A percentile compares a stretch with the other conserved stretches of the same genome.
Conservation (phyloP, 2,797 vertebrate genomes). For the Urocyon cinereoargenteus region DNA sequence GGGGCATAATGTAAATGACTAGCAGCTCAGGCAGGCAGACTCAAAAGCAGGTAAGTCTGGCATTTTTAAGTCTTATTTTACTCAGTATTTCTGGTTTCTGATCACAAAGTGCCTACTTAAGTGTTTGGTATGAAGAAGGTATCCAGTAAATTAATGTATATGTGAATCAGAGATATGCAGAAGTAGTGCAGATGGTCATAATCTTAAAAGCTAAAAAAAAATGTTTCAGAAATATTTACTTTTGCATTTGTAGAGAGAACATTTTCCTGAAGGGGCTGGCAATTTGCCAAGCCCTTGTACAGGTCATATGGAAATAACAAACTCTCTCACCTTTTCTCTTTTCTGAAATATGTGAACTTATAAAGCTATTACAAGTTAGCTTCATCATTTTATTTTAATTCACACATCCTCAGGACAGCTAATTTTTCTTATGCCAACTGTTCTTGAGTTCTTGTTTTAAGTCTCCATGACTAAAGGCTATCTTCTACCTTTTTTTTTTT, state of each 20-base stretch:
- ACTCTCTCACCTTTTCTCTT: background rate
- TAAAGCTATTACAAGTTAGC: background rate
- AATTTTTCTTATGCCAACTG: background rate
- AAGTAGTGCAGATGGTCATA: background rate
- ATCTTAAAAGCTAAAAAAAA: background rate
- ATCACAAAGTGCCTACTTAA: background rate
- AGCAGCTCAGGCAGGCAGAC: background rate
- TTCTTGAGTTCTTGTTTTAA: slow-evolving; percentile 2
- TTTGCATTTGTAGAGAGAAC: background rate
- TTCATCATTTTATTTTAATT: background rate
- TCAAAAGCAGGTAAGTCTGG: background rate
- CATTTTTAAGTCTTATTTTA: background rate
- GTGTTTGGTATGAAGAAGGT: background rate
- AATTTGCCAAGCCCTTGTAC: background rate
- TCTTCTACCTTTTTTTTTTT: background rate
- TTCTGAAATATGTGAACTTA: background rate
- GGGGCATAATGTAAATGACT: background rate
- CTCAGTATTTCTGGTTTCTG: background rate
- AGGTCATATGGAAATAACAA: background rate
- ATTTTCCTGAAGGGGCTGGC: background rate
- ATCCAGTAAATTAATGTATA: background rate
- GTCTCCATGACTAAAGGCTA: background rate
- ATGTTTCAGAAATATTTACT: background rate
- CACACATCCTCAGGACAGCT: background rate
- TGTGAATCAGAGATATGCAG: background rate